Evolutionary conservation across 2,113 vertebrate genomes (phyloP).

Genomic region (Alosa alosa): DNA sequence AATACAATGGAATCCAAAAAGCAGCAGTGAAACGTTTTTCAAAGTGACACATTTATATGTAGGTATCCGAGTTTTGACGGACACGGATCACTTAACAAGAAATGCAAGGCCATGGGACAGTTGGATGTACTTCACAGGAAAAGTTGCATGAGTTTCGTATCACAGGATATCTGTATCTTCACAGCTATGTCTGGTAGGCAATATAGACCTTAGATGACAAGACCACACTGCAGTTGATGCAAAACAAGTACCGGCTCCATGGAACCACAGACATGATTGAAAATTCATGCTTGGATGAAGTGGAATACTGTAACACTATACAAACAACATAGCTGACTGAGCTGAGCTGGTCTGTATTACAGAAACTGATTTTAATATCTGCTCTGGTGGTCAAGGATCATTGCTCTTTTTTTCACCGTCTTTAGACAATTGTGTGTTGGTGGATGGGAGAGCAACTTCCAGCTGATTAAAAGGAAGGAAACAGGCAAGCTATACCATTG

Average conservation of each 20-base stretch:
- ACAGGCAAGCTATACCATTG: neutral
- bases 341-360: neutral
- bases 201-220: neutral
- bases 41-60: neutral
- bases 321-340: neutral
- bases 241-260: neutral
- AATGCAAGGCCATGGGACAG: neutral
- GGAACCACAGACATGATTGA: neutral
- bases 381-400: neutral
- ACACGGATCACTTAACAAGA: neutral
- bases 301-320: neutral
- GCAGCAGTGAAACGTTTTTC: neutral
- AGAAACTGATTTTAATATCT: neutral
- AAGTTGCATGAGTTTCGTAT: neutral
- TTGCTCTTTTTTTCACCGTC: neutral
- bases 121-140: neutral
- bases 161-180: neutral
- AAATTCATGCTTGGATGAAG: slow-evolving; percentile 2
- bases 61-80: neutral
- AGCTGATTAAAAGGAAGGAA: slow-evolving; percentile 3
- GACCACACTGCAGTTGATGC: neutral
- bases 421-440: neutral
- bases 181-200: neutral
- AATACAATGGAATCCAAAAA: neutral
- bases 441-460: neutral